A percentile compares a stretch with the other conserved stretches of the same genome.
Evolutionary conservation across 2,888 invertebrate species (phyloP).

Genomic region (Omphaloscelis lunosa): DNA sequence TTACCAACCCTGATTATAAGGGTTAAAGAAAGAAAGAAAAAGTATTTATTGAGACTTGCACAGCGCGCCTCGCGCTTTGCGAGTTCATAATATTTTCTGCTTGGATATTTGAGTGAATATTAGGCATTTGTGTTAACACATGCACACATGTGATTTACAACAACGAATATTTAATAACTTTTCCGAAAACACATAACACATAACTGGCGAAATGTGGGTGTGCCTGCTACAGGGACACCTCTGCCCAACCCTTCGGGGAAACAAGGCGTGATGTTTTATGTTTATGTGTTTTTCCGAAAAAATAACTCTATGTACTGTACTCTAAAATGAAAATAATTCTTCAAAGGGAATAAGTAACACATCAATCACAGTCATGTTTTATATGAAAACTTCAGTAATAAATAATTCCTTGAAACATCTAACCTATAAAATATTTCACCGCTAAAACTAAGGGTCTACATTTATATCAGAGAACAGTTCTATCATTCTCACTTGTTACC

Average conservation of each 20-base stretch:
- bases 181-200: too few relatives aligned
- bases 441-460: constrained; percentile 24
- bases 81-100: neutral
- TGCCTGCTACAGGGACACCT: too few relatives aligned
- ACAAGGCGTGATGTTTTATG: too few relatives aligned
- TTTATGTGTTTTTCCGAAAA: too few relatives aligned
- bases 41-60: too few relatives aligned
- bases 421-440: constrained; percentile 26
- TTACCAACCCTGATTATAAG: too few relatives aligned
- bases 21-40: too few relatives aligned
- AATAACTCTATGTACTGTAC: too few relatives aligned
- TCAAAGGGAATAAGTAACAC: neutral
- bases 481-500: constrained; percentile 48
- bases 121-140: neutral
- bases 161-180: neutral
- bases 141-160: too few relatives aligned
- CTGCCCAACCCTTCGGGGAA: too few relatives aligned
- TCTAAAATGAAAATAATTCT: constrained; percentile 1
- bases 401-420: constrained; percentile 22
- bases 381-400: constrained; percentile 20
- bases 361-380: constrained; percentile 19
- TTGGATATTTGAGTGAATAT: neutral
- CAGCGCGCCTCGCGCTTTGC: too few relatives aligned
- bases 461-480: constrained; percentile 35
- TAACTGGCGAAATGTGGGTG: too few relatives aligned